These are phyloP conservation scores for Eueides isabella DNA, from an alignment of 1,140 invertebrate species.

Conservation along the genomic window DNA sequence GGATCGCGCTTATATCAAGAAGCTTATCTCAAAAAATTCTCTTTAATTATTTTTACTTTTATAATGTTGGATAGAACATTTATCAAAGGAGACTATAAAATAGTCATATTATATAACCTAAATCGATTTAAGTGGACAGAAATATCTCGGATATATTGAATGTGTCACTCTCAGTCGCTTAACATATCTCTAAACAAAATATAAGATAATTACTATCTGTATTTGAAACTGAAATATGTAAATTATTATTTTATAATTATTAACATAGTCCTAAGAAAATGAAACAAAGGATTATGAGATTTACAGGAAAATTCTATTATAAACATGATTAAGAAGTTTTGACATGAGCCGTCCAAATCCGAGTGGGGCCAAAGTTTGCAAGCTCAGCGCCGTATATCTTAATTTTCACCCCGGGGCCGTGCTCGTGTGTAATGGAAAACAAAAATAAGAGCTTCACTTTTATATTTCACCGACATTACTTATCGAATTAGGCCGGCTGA, in stretches of 20 bases:
- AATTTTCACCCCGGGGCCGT: slow-evolving; percentile 26
- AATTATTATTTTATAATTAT: background rate
- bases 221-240: background rate
- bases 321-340: slow-evolving; percentile 40
- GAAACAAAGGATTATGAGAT: slow-evolving; percentile 28
- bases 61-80: too few species aligned
- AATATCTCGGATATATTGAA: too few species aligned
- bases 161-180: too few species aligned
- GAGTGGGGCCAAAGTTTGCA: slow-evolving; percentile 29
- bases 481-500: slow-evolving; percentile 29
- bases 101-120: too few species aligned
- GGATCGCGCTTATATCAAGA: too few species aligned
- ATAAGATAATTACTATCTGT: background rate
- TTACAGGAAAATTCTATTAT: slow-evolving; percentile 37
- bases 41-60: too few species aligned
- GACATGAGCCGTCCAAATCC: slow-evolving; percentile 37
- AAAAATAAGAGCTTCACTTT: slow-evolving; percentile 32
- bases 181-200: too few species aligned
- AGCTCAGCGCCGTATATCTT: slow-evolving; percentile 32
- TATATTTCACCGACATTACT: slow-evolving; percentile 32
- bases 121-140: too few species aligned
- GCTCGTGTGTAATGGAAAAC: slow-evolving; percentile 30
- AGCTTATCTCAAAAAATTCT: too few species aligned
- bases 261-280: background rate
- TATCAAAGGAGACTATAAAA: too few species aligned